A percentile compares a stretch with the other conserved stretches of the same genome.
phyloP scores from a whole-genome alignment of 2,113 vertebrate genomes.

The Ptychochromis oligacanthus region DNA sequence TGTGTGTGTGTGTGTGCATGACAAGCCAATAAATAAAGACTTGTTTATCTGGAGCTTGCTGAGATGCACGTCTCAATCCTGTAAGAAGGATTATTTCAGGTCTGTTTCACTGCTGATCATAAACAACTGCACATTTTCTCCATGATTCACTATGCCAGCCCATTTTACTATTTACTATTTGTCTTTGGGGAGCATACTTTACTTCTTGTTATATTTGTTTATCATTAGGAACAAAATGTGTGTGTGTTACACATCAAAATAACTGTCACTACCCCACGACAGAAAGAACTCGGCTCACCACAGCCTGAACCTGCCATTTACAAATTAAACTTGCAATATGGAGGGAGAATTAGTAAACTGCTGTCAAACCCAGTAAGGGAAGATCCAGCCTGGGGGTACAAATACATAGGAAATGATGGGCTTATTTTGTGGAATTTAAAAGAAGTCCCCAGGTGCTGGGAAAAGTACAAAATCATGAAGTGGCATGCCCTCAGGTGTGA shows the following conservation, averaged over 20 bases:
- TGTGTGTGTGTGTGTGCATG: slow-evolving; percentile 4
- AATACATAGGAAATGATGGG: slow-evolving; percentile 38
- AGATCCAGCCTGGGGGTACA: slow-evolving; percentile 54
- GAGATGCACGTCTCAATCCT: slow-evolving; percentile 27
- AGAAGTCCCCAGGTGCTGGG: background rate
- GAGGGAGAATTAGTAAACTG: slow-evolving; percentile 67
- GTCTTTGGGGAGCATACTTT: background rate
- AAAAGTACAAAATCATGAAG: slow-evolving; percentile 29
- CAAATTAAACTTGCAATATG: slow-evolving; percentile 47
- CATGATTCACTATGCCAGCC: background rate
- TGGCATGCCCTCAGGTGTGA: background rate
- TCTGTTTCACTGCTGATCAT: slow-evolving; percentile 12
- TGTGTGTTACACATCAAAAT: background rate
- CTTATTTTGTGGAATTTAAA: slow-evolving; percentile 18
- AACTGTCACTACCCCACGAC: background rate
- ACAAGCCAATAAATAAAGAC: slow-evolving; percentile 44
- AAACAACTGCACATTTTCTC: slow-evolving; percentile 19
- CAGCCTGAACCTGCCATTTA: slow-evolving; percentile 43
- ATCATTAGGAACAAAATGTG: background rate
- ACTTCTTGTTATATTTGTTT: background rate
- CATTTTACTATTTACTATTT: background rate
- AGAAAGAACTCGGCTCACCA: slow-evolving; percentile 33
- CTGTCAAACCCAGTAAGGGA: slow-evolving; percentile 59
- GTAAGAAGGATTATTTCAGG: slow-evolving; percentile 52
- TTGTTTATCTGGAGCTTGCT: slow-evolving; percentile 43